phyloP scores from a whole-genome alignment of 2,113 vertebrate species.

The Myiagra hebetior region DNA sequence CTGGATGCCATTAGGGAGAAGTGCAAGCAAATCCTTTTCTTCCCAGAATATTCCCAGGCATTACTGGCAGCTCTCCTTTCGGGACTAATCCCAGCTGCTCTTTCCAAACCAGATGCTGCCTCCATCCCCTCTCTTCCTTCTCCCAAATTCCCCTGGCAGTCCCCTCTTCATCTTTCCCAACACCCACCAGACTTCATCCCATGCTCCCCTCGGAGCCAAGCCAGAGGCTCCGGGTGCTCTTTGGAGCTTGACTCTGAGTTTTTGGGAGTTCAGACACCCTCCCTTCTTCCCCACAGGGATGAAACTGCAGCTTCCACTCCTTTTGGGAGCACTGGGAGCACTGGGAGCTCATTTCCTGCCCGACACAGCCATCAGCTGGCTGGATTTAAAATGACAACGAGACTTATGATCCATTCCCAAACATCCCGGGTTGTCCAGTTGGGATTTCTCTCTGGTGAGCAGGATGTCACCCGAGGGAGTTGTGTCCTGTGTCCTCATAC shows the following conservation, averaged over 20 bases:
- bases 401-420: not conserved
- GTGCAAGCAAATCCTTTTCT: not conserved
- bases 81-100: not conserved
- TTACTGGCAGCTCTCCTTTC: not conserved
- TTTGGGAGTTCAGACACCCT: not conserved
- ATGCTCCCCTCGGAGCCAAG: not conserved
- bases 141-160: not conserved
- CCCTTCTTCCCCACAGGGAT: not conserved
- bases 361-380: conserved; percentile 54
- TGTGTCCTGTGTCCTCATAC: not conserved
- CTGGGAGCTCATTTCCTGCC: not conserved
- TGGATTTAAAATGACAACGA: not conserved
- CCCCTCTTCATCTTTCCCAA: not conserved
- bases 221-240: not conserved
- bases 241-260: not conserved
- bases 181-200: not conserved
- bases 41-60: not conserved
- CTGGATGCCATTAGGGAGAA: not conserved
- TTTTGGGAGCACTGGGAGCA: not conserved
- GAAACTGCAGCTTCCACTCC: not conserved
- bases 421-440: too few relatives aligned
- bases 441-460: not conserved
- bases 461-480: not conserved
- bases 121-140: not conserved
- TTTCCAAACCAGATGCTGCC: not conserved